Evolutionary conservation across 2,888 invertebrate species (phyloP).

Genomic region (Cryptosula pallasiana): DNA sequence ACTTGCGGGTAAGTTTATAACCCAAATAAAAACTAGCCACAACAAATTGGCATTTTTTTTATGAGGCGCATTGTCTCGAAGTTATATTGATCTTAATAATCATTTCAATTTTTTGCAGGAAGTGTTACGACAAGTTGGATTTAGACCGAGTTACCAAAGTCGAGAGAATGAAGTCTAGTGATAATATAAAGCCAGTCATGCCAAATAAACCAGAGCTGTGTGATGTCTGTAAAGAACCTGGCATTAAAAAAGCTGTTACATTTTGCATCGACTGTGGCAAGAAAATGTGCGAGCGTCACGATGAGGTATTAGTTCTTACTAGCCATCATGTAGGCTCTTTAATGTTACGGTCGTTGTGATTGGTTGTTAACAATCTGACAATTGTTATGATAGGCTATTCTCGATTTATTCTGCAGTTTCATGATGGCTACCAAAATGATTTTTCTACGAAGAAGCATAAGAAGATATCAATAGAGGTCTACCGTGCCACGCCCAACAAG

Average conservation of each 20-base stretch:
- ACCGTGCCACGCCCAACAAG: neutral
- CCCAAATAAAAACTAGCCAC: too few relatives aligned
- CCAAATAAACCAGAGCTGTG: neutral
- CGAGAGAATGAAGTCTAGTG: neutral
- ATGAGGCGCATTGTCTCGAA: too few relatives aligned
- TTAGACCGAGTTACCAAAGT: conserved; percentile 16
- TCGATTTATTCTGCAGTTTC: neutral
- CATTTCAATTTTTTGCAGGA: neutral
- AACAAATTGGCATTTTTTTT: too few relatives aligned
- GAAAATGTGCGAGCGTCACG: neutral
- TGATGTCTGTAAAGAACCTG: conserved; percentile 5
- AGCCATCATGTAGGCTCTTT: too few relatives aligned
- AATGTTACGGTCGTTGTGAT: too few relatives aligned
- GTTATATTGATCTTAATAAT: neutral
- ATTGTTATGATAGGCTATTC: too few relatives aligned
- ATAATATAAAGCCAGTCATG: neutral
- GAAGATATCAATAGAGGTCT: neutral
- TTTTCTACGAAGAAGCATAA: conserved; percentile 19
- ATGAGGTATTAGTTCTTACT: neutral
- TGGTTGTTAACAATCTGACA: too few relatives aligned
- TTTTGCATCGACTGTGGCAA: conserved; percentile 19
- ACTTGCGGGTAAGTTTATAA: conserved; percentile 11
- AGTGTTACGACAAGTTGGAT: neutral
- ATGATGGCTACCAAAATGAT: conserved; percentile 13
- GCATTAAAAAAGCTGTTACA: neutral